Evolutionary conservation across 2,888 invertebrate genomes (phyloP), one percentile per base, ranked within the genome.

Genomic region (Dryocosmus kuriphilus): DNA sequence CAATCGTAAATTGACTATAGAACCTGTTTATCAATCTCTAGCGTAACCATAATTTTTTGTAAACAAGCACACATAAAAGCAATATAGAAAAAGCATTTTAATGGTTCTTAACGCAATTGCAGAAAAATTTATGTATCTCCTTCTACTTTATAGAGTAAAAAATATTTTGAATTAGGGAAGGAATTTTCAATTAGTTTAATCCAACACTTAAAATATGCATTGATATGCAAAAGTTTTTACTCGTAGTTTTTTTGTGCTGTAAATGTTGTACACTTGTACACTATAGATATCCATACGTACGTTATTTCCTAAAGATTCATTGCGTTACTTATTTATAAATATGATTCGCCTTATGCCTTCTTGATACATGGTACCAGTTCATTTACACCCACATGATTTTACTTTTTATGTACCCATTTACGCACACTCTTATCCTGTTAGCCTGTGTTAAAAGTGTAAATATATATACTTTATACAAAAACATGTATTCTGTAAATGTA

Each of bases 321-420:
- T 46, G 27, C 67, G n/a, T 71, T 71, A 51, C 71, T 71, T 46
- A 71, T 71, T 71, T 71, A 71, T 71, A 71, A 71, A 71, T 71
- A 71, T 71, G 46, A 71, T 71, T 71, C 71, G 46, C 71, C n/a
- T 51, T 71, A 71, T 71, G 41, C 67, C 22, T 67, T 67, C 67
- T 67, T 67, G 67, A 71, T 71, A 71, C 71, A 71, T 71, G 71
- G 71, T 71, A 71, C 71, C 46, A 46, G 71, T 71, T 71, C 71
- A 51, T 71, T 71, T 71, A 71, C 71, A 51, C 71, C 71, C 46
- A 71, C 71, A 71, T 71, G 46, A 46, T 27, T 30, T 30, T 63
- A 51, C 71, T 30, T 71, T 46, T 71, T 71, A 46, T 71, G 35
- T 65, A 11, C n/a, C 19, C 32, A 35, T 63, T 32, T 38, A 38